Base-by-base conservation (phyloP, 2,113 vertebrate genomes). In the Rhabdomys dilectus region DNA sequence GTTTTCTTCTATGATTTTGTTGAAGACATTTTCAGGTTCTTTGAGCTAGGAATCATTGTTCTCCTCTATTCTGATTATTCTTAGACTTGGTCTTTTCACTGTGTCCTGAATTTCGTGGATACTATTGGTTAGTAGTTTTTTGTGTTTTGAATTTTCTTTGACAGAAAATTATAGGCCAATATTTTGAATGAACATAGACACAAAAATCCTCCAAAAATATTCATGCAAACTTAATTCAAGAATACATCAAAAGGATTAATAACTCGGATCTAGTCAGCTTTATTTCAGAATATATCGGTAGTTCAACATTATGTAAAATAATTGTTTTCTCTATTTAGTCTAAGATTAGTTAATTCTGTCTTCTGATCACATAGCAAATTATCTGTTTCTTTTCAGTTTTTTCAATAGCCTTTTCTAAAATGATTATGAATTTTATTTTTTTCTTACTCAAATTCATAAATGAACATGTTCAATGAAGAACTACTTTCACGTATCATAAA, bases 241-340 rank as follows among this genome's bases (percentile, higher is more conserved):
- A 84, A 42, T n/a, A 84, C 22, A 84, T 62, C 11, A 39, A n/a
- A 53, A 60, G 8, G 24, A 84, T 84, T 29, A 42, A 29, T 62
- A 42, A 9, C 58, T 62, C 42, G 42, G 13, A 62, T 84, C n/a
- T 42, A 42, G n/a, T 84, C n/a, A 62, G 56, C 13, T 84, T 84
- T 84, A 31, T 89, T 75, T 3, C n/a, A 73, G n/a, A 9, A 62
- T 39, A 62, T 24, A 62, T 42, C 12, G 13, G 29, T 62, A 39
- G 81, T 29, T 42, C 56, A 84, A 48, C 34, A 29, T n/a, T 29
- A 39, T 7, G 1, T 10, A 39, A 21, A 53, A 5, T 95, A 64
- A 60, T 15, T 62, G 7, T 76, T 85, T 82, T 85, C 90, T 86
- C 45, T 64, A 45, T 82, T 93, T 92, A 29, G 73, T 93, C 60